phyloP scores from a whole-genome alignment of 1,140 invertebrate species.

The Papilio aristodemus region DNA sequence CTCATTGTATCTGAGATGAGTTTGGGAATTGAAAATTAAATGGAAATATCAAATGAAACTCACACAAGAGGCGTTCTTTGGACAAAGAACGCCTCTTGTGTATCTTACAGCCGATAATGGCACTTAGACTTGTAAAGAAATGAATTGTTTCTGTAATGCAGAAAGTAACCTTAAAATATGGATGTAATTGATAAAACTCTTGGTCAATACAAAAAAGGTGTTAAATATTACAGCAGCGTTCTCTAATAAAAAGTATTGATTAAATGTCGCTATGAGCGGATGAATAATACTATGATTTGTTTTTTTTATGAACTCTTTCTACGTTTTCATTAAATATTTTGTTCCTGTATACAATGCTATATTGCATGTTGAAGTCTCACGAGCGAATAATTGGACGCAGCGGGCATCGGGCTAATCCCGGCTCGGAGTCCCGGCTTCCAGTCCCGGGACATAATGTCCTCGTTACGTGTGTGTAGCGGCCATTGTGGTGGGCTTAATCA shows the following conservation, averaged over 20 bases:
- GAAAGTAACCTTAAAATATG: constrained; percentile 53
- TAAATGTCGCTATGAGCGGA: too few species aligned
- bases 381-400: constrained; percentile 57
- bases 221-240: too few species aligned
- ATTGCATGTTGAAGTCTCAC: constrained; percentile 47
- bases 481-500: constrained; percentile 63
- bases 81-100: too few species aligned
- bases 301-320: background rate
- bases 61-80: constrained; percentile 53
- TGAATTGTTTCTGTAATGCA: constrained; percentile 46
- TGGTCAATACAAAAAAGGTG: background rate
- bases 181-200: background rate
- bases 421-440: constrained; percentile 39
- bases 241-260: too few species aligned
- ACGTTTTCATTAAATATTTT: constrained; percentile 2
- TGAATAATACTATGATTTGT: too few species aligned
- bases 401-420: constrained; percentile 59
- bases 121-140: constrained; percentile 55
- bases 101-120: constrained; percentile 59
- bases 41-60: constrained; percentile 73
- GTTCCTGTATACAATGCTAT: constrained; percentile 28
- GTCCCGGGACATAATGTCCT: constrained; percentile 50
- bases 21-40: constrained; percentile 75
- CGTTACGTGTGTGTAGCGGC: constrained; percentile 49
- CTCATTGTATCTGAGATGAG: constrained; percentile 65